Conservation (phyloP, 2,888 invertebrate genomes). For the Chrysolina oricalcia region DNA sequence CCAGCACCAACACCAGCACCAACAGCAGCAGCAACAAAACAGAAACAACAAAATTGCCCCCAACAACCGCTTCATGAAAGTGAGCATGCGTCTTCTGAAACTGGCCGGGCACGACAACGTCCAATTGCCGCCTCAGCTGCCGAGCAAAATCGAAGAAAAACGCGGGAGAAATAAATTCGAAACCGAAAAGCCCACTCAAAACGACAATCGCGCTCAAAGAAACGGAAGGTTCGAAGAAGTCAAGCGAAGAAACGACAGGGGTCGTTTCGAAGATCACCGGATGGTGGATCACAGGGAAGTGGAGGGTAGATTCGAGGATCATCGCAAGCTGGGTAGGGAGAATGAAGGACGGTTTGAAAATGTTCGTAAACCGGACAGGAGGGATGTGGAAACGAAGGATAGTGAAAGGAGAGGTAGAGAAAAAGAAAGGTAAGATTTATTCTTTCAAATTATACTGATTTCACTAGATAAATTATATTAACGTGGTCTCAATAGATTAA, state of each 20-base stretch:
- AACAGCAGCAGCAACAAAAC: constrained; percentile 43
- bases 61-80: constrained; percentile 49
- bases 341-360: constrained; percentile 20
- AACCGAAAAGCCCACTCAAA: constrained; percentile 65
- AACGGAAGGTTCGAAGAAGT: constrained; percentile 46
- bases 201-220: constrained; percentile 37
- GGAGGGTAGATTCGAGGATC: constrained; percentile 22
- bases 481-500: no score
- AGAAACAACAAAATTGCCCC: constrained; percentile 46
- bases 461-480: no score
- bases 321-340: constrained; percentile 14
- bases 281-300: constrained; percentile 9
- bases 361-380: constrained; percentile 16
- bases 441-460: no score
- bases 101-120: constrained; percentile 55
- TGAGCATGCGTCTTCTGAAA: constrained; percentile 55
- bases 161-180: constrained; percentile 68
- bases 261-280: constrained; percentile 34
- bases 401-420: constrained; percentile 43
- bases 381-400: constrained; percentile 12
- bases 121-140: constrained; percentile 42
- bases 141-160: constrained; percentile 56
- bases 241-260: constrained; percentile 36
- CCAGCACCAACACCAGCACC: constrained; percentile 43
- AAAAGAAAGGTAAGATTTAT: constrained; percentile 31